phyloP scores from a whole-genome alignment of 2,797 vertebrate species.

The Smutsia temminckii region DNA sequence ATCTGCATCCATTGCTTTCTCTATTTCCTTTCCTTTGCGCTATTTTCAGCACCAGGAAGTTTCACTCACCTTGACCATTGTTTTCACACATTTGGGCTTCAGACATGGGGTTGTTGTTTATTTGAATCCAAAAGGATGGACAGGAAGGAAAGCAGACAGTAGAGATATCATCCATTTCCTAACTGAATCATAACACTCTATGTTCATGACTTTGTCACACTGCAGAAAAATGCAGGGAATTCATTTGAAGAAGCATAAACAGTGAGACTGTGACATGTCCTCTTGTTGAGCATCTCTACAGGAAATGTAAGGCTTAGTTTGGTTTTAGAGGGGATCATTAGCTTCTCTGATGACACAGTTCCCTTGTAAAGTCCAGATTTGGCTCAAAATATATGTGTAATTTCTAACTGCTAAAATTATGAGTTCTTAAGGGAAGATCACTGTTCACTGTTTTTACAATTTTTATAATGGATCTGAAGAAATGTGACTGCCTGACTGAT shows the following conservation, averaged over 20 bases:
- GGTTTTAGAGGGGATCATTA: background rate
- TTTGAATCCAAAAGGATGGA: conserved; percentile 71
- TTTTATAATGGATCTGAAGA: background rate
- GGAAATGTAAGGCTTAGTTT: background rate
- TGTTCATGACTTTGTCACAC: conserved; percentile 73
- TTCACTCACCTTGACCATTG: conserved; percentile 84
- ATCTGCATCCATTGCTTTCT: conserved; percentile 42
- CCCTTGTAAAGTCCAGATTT: background rate
- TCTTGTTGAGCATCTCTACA: background rate
- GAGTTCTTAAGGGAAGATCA: background rate
- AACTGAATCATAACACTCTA: conserved; percentile 65
- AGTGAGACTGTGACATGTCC: background rate
- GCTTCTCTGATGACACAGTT: background rate
- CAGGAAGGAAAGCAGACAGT: conserved; percentile 83
- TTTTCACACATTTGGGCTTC: conserved; percentile 75
- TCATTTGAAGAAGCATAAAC: conserved; percentile 24
- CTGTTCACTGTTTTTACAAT: background rate
- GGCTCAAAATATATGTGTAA: background rate
- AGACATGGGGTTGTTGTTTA: conserved; percentile 73
- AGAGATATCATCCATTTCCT: conserved; percentile 76
- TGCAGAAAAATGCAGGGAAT: conserved; percentile 63
- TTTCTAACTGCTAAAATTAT: conserved; percentile 17
- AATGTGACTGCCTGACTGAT: background rate
- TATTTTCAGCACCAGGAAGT: conserved; percentile 81
- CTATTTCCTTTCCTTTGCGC: conserved; percentile 73